A percentile compares a stretch with the other conserved stretches of the same genome.
These are phyloP conservation scores for Stenurella melanura DNA, from an alignment of 2,888 invertebrate species.

Conservation along the genomic window DNA sequence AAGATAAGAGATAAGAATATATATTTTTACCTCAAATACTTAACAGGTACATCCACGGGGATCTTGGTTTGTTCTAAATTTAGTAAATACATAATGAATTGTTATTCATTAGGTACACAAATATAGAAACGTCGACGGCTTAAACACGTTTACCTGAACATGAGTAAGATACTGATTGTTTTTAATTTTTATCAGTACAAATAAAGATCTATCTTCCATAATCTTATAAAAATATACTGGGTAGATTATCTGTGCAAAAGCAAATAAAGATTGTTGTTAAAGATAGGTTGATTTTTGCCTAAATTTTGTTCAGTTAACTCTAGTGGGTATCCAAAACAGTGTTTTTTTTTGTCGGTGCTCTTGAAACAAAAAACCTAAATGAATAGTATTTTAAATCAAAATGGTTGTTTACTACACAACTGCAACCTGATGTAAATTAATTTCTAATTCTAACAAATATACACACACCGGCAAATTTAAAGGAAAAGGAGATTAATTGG, in stretches of 20 bases:
- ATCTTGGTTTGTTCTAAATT: slow-evolving; percentile 35
- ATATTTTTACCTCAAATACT: slow-evolving; percentile 32
- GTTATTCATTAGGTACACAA: slow-evolving; percentile 14
- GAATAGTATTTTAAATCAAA: too few species aligned
- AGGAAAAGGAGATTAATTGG: too few species aligned
- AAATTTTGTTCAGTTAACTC: not conserved
- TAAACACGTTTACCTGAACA: not conserved
- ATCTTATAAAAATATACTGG: slow-evolving; percentile 8
- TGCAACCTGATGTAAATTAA: too few species aligned
- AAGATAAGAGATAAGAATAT: slow-evolving; percentile 5
- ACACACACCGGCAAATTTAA: too few species aligned
- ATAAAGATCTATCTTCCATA: not conserved
- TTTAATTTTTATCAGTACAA: slow-evolving; percentile 1
- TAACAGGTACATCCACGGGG: slow-evolving; percentile 18
- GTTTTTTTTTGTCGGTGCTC: too few species aligned
- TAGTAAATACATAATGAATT: slow-evolving; percentile 24
- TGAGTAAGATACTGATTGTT: not conserved
- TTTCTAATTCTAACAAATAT: too few species aligned
- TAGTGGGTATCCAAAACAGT: not conserved
- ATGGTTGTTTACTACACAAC: too few species aligned
- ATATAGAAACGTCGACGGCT: not conserved
- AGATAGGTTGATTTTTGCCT: not conserved
- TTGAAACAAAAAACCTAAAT: too few species aligned
- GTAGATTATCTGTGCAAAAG: not conserved
- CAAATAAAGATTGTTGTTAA: slow-evolving; percentile 17